Evolutionary conservation across 2,888 invertebrate species (phyloP), one percentile per base, ranked within the genome.

Genomic region (Lymantria monacha): DNA sequence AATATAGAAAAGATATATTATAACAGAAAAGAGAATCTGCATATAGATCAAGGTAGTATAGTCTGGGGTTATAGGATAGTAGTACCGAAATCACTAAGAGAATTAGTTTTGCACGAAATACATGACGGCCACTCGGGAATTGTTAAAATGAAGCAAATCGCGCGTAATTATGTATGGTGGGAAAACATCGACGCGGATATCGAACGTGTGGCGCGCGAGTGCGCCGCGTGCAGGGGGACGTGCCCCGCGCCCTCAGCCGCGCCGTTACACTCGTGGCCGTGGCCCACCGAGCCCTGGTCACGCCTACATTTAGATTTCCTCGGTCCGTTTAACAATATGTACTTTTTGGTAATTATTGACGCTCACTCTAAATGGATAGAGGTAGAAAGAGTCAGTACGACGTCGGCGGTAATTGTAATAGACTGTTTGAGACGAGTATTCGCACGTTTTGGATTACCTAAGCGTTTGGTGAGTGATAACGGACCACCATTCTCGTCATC

Each of bases 101-200:
- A 38, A 8, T 14, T 1, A n/a, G 30, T 63, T n/a, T 40, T 65
- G 8, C 50, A 49, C 0, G 61, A 66, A 41, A 47, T 66, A 31
- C 60, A 60, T 42, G 48, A 50, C 12, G 56, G 59, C 1, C 66
- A 63, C 38, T 51, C 53, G 0, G 63, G 61, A 2, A 57, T 60
- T 2, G 59, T 60, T 7, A 63, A 57, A 44, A 68, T 63, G 58
- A 65, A 65, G 38, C 58, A 62, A 33, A 56, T 65, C 9, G 57
- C 59, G 2, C 47, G 65, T 0, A 62, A 57, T 42, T 62, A 65
- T 36, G 58, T 63, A 1, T 65, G 61, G 58, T 67, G 65, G 62
- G 57, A 54, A 14, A 44, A 41, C 9, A 30, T 59, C 7, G 58
- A 63, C 40, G 44, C 15, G 9, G 57, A 57, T 36, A 53, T 61